Evolutionary conservation across 2,113 vertebrate species (phyloP).

Genomic region (Mesitornis unicolor): DNA sequence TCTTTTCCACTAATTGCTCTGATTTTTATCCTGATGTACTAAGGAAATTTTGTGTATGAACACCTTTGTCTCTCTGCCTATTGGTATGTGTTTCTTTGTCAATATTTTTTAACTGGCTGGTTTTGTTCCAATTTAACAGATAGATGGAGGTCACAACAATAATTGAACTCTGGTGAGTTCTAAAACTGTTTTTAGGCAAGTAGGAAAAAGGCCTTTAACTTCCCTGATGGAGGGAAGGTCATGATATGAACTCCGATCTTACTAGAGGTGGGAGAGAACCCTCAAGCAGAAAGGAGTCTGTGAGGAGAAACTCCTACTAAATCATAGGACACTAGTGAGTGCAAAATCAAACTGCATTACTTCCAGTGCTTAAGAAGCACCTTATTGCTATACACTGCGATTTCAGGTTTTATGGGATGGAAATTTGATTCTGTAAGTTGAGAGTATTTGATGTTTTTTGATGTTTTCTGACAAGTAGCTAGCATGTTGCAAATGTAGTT

Average conservation of each 20-base stretch:
- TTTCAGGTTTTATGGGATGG: neutral
- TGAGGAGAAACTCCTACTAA: constrained; percentile 4
- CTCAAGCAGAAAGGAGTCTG: neutral
- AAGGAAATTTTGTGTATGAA: neutral
- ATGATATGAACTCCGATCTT: neutral
- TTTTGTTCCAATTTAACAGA: neutral
- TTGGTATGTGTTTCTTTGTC: neutral
- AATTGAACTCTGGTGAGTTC: neutral
- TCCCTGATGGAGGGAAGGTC: accelerated
- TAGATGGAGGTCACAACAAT: neutral
- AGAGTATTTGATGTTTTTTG: neutral
- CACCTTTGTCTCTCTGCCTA: neutral
- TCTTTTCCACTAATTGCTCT: neutral
- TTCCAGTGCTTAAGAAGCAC: neutral
- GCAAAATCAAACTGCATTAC: neutral
- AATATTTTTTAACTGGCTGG: neutral
- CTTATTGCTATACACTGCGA: neutral
- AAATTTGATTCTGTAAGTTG: constrained; percentile 26
- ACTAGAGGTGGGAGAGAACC: neutral
- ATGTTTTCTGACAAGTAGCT: neutral
- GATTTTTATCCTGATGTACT: neutral
- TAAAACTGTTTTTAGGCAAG: neutral
- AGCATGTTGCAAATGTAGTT: neutral
- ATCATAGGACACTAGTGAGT: neutral
- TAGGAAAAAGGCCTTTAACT: neutral